A percentile compares a stretch with the other conserved stretches of the same genome.
Evolutionary conservation across 1,140 invertebrate genomes (phyloP).

Genomic region (Aphaenogaster floridana): DNA sequence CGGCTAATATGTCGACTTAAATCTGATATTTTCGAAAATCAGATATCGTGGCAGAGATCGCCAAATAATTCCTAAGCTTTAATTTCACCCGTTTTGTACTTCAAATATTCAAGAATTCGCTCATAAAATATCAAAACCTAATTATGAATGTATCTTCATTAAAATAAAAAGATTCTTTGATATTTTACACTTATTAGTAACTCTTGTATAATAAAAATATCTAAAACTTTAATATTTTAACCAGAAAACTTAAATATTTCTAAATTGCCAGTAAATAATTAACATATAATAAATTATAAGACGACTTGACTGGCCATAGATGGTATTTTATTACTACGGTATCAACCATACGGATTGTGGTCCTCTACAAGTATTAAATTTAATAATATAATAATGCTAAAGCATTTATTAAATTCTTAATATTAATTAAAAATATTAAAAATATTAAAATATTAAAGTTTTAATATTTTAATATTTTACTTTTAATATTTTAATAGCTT

Average conservation of each 20-base stretch:
- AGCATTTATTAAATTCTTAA: too few relatives aligned
- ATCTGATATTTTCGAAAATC: conserved; percentile 25
- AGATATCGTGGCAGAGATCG: not conserved
- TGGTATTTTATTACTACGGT: too few relatives aligned
- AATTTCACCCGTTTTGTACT: not conserved
- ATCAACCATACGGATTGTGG: too few relatives aligned
- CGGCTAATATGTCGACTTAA: not conserved
- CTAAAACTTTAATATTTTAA: not conserved
- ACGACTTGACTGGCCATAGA: too few relatives aligned
- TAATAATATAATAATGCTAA: too few relatives aligned
- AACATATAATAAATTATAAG: too few relatives aligned
- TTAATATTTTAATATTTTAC: too few relatives aligned
- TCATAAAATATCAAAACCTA: not conserved
- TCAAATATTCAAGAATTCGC: not conserved
- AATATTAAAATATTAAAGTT: too few relatives aligned
- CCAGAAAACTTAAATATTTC: too few relatives aligned
- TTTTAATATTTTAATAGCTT: not conserved
- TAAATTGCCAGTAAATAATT: too few relatives aligned
- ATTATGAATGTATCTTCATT: not conserved
- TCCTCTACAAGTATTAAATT: too few relatives aligned
- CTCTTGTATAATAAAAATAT: not conserved
- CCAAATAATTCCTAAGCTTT: not conserved
- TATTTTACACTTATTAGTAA: not conserved
- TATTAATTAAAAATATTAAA: too few relatives aligned
- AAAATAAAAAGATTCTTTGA: not conserved